Percentiles rank a stretch among this genome's conserved stretches.
Evolutionary conservation across 92 coral and sea anemone species (phyloP).

Genomic region (Parazoanthus atlanticus): DNA sequence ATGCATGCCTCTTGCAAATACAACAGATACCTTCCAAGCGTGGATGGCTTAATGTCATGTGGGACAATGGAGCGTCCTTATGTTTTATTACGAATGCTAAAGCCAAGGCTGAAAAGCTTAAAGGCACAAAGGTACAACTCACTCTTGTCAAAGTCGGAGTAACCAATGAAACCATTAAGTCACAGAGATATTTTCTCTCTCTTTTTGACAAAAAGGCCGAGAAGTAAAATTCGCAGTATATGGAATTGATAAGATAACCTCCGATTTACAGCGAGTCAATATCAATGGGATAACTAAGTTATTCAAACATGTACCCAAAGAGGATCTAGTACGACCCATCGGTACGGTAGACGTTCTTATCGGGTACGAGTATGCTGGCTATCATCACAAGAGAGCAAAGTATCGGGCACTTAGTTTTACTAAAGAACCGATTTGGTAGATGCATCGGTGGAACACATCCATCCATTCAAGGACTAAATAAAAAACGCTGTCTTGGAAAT

Average conservation of each 20-base stretch:
- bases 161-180: too few relatives aligned
- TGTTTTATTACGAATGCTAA: too few relatives aligned
- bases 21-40: too few relatives aligned
- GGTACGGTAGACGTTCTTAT: slow-evolving; percentile 48
- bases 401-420: slow-evolving; percentile 47
- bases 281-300: slow-evolving; percentile 28
- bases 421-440: slow-evolving; percentile 59
- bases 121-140: too few relatives aligned
- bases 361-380: neutral
- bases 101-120: too few relatives aligned
- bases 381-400: slow-evolving; percentile 50
- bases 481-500: neutral
- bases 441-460: slow-evolving; percentile 10
- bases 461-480: neutral
- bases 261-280: slow-evolving; percentile 46
- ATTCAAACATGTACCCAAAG: slow-evolving; percentile 44
- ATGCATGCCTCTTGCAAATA: too few relatives aligned
- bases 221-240: slow-evolving; percentile 57
- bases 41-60: too few relatives aligned
- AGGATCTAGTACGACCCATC: slow-evolving; percentile 48
- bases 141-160: too few relatives aligned
- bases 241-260: slow-evolving; percentile 51
- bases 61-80: too few relatives aligned
- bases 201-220: too few relatives aligned
- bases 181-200: too few relatives aligned